Base-by-base conservation (phyloP, 1,140 invertebrate genomes). In the Diuraphis noxia region DNA sequence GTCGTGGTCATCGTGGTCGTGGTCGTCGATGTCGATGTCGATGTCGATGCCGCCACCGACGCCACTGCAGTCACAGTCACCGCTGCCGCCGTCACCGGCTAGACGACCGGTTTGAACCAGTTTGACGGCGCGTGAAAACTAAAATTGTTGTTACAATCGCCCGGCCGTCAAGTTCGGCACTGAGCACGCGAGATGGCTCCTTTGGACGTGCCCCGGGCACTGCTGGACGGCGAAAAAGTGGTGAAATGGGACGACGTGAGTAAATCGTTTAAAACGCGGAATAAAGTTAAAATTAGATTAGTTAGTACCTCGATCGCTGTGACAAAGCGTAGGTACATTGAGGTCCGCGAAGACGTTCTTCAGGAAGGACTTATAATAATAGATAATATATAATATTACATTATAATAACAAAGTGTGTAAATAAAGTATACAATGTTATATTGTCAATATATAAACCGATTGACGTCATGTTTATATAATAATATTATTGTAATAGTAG, bases 221-320 rank as follows among this genome's bases (percentile, higher is more conserved):
- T 90, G 63, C 13, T 90, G 41, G 88, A 90, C n/a, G 88, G 88
- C 40, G 88, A 90, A 90, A 90, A 90, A 90, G 88, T 90, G 21
- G 72, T 90, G n/a, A 90, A 90, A 90, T 90, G 88, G 88, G 88
- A 90, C 72, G 88, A 90, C 23, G 88, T 90, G 88, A 90, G 88
- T 90, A 30, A 30, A 17, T 8, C 40, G 9, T 43, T 43, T 41
- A 34, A 21, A 49, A 43, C 38, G 43, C n/a, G 10, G 10, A 13
- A 40, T 38, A 30, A 30, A 40, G 10, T 41, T 25, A 23, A 40
- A 79, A 21, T n/a, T n/a, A n/a, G n/a, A n/a, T n/a, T n/a, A 36
- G 23, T 23, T 9, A 6, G 36, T 41, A 40, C 9, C 79, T 40
- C 9, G 13, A 25, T 30, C 38, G 23, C 23, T 36, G 4, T 82